Percentiles rank a stretch among this genome's conserved stretches.
Evolutionary conservation across 2,797 vertebrate genomes (phyloP).

Genomic region (Myripristis jacobus): DNA sequence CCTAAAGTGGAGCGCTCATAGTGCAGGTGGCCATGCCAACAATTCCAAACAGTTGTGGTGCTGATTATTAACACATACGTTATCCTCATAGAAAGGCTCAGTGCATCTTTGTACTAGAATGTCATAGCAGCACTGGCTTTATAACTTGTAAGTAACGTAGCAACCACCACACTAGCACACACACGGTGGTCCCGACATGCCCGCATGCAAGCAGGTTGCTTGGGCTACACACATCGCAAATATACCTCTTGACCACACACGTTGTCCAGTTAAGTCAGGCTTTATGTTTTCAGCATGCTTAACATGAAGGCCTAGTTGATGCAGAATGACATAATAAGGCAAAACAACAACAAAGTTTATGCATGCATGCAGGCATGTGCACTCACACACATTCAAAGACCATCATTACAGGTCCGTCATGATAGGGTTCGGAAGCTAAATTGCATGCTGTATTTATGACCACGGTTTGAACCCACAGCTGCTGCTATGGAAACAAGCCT

Average conservation of each 20-base stretch:
- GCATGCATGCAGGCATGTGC: too few species aligned
- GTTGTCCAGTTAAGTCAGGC: neutral
- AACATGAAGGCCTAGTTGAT: too few species aligned
- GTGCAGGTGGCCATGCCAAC: constrained; percentile 48
- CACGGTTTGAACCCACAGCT: constrained; percentile 28
- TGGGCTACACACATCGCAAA: neutral
- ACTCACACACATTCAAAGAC: neutral
- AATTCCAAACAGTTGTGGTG: constrained; percentile 22
- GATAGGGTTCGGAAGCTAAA: constrained; percentile 10
- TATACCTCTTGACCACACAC: neutral
- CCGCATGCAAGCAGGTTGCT: neutral
- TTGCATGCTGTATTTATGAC: constrained; percentile 18
- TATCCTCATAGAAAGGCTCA: constrained; percentile 4
- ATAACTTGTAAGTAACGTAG: neutral
- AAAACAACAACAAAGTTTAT: neutral
- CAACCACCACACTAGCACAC: neutral
- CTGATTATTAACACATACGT: neutral
- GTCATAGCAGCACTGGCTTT: neutral
- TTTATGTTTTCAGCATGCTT: neutral
- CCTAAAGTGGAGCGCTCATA: neutral
- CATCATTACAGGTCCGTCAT: constrained; percentile 2
- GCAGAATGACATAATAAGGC: neutral
- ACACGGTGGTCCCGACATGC: neutral
- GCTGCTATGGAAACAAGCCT: constrained; percentile 63
- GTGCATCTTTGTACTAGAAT: neutral